Base-by-base conservation (phyloP, 2,113 vertebrate species). In the Cyphomyrus plagiostoma region DNA sequence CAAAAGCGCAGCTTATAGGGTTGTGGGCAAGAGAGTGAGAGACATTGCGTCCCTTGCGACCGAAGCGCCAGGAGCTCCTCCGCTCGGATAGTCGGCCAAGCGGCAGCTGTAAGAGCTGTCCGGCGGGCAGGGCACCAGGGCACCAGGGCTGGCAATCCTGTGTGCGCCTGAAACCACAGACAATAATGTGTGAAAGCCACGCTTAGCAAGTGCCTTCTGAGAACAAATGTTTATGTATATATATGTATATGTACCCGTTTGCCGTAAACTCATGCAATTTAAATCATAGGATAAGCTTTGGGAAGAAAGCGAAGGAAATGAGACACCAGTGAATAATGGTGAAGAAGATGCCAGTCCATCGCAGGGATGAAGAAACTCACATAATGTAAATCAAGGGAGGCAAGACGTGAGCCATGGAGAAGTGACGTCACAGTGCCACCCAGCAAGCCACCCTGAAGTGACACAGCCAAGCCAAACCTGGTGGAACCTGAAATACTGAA, bases 1-100 rank as follows among this genome's bases (percentile, higher is more conserved):
- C 85, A 87, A 87, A 87, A 87, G 49, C 19, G 30, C 85, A 87
- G 85, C 49, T 35, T 87, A 70, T 70, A 70, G 85, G 85, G 48
- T 30, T 17, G 4, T 2, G 48, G 30, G 85, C 8, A 23, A 2
- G 70, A 42, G 74, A 42, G 35, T 42, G 74, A 11, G 46, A 50
- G 46, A 26, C n/a, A n/a, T 4, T 1, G 11, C 21, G 42, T 85
- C 83, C 45, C 46, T n/a, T 17, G 46, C 5, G n/a, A 85, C 45
- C 4, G 10, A n/a, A 50, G 42, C 21, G 21, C 83, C 48, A 15
- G 70, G 45, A 23, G 45, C 10, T 30, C 70, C 45, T 48, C 21
- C 0, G 45, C 23, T 84, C 6, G 21, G 80, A 42, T 84, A 19
- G 19, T 48, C 19, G 3, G 39, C 35, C 80, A 21, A 46, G 39